Conservation (phyloP, 2,888 invertebrate species). For the Synergus umbraculus region DNA sequence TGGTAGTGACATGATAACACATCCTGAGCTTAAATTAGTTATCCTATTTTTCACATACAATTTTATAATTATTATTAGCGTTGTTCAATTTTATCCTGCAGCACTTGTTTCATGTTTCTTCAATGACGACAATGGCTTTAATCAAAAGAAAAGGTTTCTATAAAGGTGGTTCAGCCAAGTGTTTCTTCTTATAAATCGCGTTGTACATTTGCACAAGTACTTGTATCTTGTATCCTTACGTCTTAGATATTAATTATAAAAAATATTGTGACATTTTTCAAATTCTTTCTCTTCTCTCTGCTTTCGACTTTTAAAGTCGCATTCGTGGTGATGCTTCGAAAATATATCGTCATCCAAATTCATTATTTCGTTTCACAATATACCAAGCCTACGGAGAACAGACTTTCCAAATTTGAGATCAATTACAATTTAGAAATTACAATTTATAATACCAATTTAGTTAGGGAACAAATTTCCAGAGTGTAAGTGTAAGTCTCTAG, state of each 20-base stretch:
- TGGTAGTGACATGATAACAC: constrained; percentile 57
- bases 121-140: constrained; percentile 21
- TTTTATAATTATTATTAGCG: constrained; percentile 34
- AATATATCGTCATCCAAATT: constrained; percentile 14
- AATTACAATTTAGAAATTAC: too few species aligned
- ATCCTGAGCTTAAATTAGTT: constrained; percentile 62
- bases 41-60: constrained; percentile 39
- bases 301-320: not conserved
- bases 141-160: constrained; percentile 33
- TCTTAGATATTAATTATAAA: constrained; percentile 33
- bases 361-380: not conserved
- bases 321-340: constrained; percentile 2
- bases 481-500: too few species aligned
- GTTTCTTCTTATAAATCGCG: constrained; percentile 7
- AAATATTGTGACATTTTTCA: constrained; percentile 34
- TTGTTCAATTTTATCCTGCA: constrained; percentile 29
- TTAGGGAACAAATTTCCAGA: too few species aligned
- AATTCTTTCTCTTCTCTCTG: not conserved
- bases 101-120: constrained; percentile 35
- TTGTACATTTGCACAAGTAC: constrained; percentile 17
- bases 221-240: constrained; percentile 10
- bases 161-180: constrained; percentile 32
- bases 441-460: too few species aligned
- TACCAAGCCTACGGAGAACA: not conserved
- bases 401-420: too few species aligned